Base-by-base conservation (phyloP, 1,140 invertebrate genomes). In the Lepidurus apus region DNA sequence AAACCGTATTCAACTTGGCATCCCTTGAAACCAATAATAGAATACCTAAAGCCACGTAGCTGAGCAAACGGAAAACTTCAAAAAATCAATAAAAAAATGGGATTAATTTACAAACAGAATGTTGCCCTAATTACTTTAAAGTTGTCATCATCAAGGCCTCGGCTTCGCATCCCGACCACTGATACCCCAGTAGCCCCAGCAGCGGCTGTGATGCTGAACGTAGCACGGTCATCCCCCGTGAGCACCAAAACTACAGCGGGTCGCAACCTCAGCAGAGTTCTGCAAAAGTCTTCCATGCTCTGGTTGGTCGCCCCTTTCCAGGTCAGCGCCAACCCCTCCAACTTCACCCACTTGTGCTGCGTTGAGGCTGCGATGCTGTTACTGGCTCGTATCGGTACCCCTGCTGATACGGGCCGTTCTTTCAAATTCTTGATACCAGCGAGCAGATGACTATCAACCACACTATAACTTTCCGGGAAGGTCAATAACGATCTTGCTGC, bases 291-390 rank as follows among this genome's bases (percentile, higher is more conserved):
- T 65, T 65, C 53, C 53, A 65, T 65, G 5, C 17, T 65, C 53
- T 65, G 53, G 21, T 65, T 65, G 53, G 53, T 65, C 17, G n/a
- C 53, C 21, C 53, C 53, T 65, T 65, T 65, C 53, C 53, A 65
- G 53, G 13, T 21, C 53, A 65, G 53, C 1, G 53, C 8, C 53
- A 65, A 7, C 6, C 53, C 53, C 21, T 65, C 53, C 9, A 65
- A 21, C 8, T 65, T 65, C 53, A 65, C 53, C 53, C 53, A 65
- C 53, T 65, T 65, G 53, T 65, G 53, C 21, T 65, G 53, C 53
- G 17, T 21, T 65, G 53, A 65, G 53, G 53, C 53, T 7, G 53
- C 10, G 21, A 7, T 65, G n/a, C 6, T 21, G 13, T 13, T 9
- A 65, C 53, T n/a, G 21, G 53, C 53, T 65, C 7, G 17, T 65